Percentiles rank a stretch among this genome's conserved stretches.
Evolutionary conservation across 2,113 vertebrate genomes (phyloP).

Genomic region (Nycticebus coucang): DNA sequence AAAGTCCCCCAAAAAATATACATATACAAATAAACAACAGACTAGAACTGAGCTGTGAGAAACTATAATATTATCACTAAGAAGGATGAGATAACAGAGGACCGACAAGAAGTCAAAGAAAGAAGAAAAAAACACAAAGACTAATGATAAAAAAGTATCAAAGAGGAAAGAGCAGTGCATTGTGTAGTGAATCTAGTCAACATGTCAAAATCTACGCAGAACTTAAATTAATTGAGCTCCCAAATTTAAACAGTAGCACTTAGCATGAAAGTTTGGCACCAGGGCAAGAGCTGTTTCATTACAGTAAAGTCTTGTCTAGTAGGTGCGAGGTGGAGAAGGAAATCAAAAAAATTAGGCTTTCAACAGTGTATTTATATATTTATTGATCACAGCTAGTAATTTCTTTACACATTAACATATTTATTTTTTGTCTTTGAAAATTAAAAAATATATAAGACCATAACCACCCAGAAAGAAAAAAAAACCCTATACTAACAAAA

Average conservation of each 20-base stretch:
- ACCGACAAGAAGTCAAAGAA: background rate
- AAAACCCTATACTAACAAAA: background rate
- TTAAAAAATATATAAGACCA: background rate
- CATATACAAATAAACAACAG: background rate
- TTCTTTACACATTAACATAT: background rate
- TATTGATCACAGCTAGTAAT: background rate
- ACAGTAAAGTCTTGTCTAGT: background rate
- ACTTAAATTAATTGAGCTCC: background rate
- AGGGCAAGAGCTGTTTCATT: accelerated
- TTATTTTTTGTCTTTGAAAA: background rate
- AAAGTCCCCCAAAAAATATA: background rate
- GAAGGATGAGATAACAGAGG: background rate
- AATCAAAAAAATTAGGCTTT: background rate
- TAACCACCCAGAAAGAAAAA: background rate
- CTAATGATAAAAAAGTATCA: background rate
- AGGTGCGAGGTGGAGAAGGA: background rate
- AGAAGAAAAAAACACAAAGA: background rate
- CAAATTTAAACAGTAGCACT: background rate
- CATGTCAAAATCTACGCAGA: background rate
- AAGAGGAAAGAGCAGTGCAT: background rate
- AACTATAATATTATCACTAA: background rate
- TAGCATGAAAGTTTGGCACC: background rate
- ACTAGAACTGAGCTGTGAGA: background rate
- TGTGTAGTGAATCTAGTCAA: background rate
- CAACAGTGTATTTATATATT: background rate